Percentiles rank a stretch among this genome's conserved stretches.
Conservation (phyloP, 1,140 invertebrate genomes). For the Apocrypta bakeri region DNA sequence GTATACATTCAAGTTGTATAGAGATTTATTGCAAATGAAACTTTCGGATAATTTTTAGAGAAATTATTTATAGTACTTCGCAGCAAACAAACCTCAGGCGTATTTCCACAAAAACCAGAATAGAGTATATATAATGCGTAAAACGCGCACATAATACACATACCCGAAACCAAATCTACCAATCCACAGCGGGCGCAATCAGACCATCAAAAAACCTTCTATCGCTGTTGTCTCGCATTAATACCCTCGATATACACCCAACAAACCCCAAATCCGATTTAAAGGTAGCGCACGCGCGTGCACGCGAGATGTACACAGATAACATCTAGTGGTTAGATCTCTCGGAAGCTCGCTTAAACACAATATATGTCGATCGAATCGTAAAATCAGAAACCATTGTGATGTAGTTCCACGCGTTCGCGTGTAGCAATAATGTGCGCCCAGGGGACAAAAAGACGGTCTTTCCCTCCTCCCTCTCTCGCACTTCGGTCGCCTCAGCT, state of each 20-base stretch:
- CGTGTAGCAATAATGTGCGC: neutral
- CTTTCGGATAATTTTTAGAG: too few species aligned
- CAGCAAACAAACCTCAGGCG: too few species aligned
- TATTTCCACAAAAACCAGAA: too few species aligned
- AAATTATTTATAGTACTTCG: too few species aligned
- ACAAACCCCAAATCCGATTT: slow-evolving; percentile 8
- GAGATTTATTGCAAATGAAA: too few species aligned
- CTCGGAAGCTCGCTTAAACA: slow-evolving; percentile 10
- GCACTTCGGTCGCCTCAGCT: too few species aligned
- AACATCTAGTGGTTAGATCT: slow-evolving; percentile 10
- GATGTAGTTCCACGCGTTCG: neutral
- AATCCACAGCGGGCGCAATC: neutral
- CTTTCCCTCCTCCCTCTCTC: too few species aligned
- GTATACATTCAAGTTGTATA: too few species aligned
- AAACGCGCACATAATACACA: neutral
- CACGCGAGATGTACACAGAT: neutral
- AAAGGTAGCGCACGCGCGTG: neutral
- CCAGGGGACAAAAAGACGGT: neutral
- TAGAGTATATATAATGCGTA: too few species aligned
- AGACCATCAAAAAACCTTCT: neutral
- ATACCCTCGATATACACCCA: neutral
- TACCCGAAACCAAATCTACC: neutral
- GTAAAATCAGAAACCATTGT: slow-evolving; percentile 28
- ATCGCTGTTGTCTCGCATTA: slow-evolving; percentile 2
- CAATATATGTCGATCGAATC: slow-evolving; percentile 32